These are phyloP conservation scores for Holothuria glaberrima DNA, from an alignment of 35 echinoderm and acorn worm genomes.

Conservation along the genomic window DNA sequence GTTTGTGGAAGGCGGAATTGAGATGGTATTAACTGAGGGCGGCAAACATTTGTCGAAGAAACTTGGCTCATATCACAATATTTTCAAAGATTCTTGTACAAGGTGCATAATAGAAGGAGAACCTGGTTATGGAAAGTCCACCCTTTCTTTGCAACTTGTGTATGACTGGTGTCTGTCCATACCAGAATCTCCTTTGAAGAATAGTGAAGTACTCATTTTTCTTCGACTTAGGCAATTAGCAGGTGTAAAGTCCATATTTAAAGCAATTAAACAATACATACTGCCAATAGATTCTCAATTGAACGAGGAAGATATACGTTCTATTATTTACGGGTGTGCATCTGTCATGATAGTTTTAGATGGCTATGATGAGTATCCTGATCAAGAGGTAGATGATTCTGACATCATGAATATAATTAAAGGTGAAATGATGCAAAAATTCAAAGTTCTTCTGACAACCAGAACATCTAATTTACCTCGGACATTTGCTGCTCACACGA, in stretches of 20 bases:
- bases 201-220: background rate
- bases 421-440: background rate
- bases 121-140: constrained; percentile 27
- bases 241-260: background rate
- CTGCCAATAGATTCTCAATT: constrained; percentile 30
- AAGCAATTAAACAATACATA: constrained; percentile 11
- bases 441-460: constrained; percentile 2
- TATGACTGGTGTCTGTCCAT: constrained; percentile 15
- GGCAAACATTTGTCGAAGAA: background rate
- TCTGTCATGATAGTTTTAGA: constrained; percentile 3
- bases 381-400: constrained; percentile 3
- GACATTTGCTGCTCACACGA: background rate
- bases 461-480: background rate
- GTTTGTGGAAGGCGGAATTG: constrained; percentile 13
- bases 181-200: background rate
- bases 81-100: constrained; percentile 6
- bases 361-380: constrained; percentile 26
- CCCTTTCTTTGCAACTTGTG: constrained; percentile 20
- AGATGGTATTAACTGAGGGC: background rate
- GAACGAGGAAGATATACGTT: background rate
- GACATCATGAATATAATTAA: constrained; percentile 22
- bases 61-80: background rate
- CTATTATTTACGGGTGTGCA: background rate
- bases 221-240: constrained; percentile 12
- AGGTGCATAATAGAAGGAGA: constrained; percentile 22